Base-by-base conservation (phyloP, 2,888 invertebrate species). In the Pristionchus fissidentatus region DNA sequence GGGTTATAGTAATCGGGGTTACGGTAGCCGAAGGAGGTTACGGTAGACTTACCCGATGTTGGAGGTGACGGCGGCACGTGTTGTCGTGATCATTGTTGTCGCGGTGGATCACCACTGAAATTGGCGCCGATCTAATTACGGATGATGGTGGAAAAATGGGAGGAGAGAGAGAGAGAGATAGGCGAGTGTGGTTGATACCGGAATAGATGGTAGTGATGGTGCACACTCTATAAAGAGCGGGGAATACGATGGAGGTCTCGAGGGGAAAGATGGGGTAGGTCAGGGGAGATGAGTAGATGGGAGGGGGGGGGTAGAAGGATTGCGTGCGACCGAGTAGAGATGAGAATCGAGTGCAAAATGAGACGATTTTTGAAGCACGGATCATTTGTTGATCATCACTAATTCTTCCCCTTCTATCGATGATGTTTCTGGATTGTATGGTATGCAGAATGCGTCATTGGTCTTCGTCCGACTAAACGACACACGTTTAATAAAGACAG, bases 11-110 rank as follows among this genome's bases (percentile, higher is more conserved):
- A 32, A 35, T 26, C n/a, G 26, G n/a, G 43, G 70, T 62, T 32
- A 62, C 35, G 62, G 62, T 62, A 32, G 62, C 29, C n/a, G 26
- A n/a, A 70, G 70, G 15, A 43, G 55, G 55, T 15, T 55, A 55
- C 55, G 55, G 55, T 70, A 29, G 15, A 35, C 62, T 4, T 7
- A 70, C 70, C 41, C 70, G 70, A 41, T 41, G 41, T 41, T 70
- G 1, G 70, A 43, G n/a, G 41, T 41, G 43, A 70, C 70, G 41
- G 26, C 41, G 41, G 43, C 43, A 41, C 70, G 70, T 70, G 70
- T 70, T 70, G 70, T 70, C 41, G 70, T 26, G 8, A 70, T 70
- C 70, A 66, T 62, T 15, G 62, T 22, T 70, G 70, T 26, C 70
- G 70, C n/a, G 41, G 38, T n/a, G 41, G 70, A 26, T n/a, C n/a